phyloP scores from a whole-genome alignment of 2,797 vertebrate species.

The Onychomys leucogaster region DNA sequence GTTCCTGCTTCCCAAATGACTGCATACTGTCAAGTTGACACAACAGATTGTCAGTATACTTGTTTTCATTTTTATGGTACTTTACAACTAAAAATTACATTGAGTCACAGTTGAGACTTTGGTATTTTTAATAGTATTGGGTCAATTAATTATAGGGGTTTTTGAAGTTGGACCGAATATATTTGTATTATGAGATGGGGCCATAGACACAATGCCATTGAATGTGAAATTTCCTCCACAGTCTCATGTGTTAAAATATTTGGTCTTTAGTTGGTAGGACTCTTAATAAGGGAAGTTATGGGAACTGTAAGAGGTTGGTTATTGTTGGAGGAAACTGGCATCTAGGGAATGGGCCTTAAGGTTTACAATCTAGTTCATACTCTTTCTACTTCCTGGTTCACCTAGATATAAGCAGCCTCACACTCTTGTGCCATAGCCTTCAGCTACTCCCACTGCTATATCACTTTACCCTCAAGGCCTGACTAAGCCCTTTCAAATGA shows the following conservation, averaged over 20 bases:
- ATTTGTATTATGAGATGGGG: not conserved
- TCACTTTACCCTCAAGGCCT: not conserved
- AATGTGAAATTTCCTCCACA: not conserved
- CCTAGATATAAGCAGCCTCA: not conserved
- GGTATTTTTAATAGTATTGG: not conserved
- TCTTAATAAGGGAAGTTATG: not conserved
- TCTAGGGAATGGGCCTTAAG: not conserved
- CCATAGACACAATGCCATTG: not conserved
- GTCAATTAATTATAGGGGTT: not conserved
- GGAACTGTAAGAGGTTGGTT: not conserved
- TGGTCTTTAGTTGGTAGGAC: not conserved
- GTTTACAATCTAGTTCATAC: not conserved
- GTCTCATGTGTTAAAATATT: not conserved
- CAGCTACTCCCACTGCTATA: not conserved
- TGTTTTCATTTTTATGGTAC: not conserved
- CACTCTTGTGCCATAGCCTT: not conserved
- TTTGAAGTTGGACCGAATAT: not conserved
- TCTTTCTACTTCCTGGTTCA: not conserved
- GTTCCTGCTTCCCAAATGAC: not conserved
- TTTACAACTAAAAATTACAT: not conserved
- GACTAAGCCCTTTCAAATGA: not conserved
- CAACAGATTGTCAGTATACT: not conserved
- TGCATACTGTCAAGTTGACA: not conserved
- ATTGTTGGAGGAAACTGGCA: not conserved
- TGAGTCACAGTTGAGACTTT: not conserved